Conservation (phyloP, 2,888 invertebrate genomes). For the Athetis lepigone region DNA sequence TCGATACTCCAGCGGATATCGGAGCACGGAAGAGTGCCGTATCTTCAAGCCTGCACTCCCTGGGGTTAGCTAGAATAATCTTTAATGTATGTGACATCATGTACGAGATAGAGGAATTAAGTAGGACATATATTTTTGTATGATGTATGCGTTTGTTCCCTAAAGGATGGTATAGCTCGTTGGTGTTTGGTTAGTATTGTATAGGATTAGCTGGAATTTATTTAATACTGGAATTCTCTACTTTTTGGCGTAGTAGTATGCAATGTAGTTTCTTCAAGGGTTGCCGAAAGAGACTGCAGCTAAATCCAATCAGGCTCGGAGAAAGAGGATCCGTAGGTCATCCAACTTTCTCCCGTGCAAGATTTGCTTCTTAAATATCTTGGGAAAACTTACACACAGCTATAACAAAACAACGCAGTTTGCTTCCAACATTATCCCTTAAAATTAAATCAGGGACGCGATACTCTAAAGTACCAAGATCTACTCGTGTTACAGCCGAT, state of each 20-base stretch:
- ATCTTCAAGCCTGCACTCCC: conserved; percentile 45
- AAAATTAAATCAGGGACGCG: conserved; percentile 24
- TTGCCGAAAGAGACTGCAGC: too few relatives aligned
- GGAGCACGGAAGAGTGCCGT: conserved; percentile 34
- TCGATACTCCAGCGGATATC: conserved; percentile 60
- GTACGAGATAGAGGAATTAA: conserved; percentile 37
- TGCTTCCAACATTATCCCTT: conserved; percentile 1
- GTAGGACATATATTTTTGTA: conserved; percentile 26
- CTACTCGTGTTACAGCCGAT: conserved; percentile 19
- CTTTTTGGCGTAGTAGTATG: too few relatives aligned
- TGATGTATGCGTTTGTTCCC: background rate
- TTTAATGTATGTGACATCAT: conserved; percentile 52
- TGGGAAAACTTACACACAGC: too few relatives aligned
- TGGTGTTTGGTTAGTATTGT: too few relatives aligned
- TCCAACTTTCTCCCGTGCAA: too few relatives aligned
- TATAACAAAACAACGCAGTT: conserved; percentile 6
- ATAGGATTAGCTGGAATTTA: too few relatives aligned
- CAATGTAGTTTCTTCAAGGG: too few relatives aligned
- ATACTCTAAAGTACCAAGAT: conserved; percentile 2
- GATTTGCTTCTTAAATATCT: too few relatives aligned
- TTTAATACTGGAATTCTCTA: too few relatives aligned
- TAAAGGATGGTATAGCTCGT: background rate
- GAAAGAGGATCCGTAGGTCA: too few relatives aligned
- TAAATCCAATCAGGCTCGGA: too few relatives aligned
- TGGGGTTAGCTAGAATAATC: conserved; percentile 44